Conservation (phyloP, 2,797 vertebrate species). For the Dryobates pubescens region DNA sequence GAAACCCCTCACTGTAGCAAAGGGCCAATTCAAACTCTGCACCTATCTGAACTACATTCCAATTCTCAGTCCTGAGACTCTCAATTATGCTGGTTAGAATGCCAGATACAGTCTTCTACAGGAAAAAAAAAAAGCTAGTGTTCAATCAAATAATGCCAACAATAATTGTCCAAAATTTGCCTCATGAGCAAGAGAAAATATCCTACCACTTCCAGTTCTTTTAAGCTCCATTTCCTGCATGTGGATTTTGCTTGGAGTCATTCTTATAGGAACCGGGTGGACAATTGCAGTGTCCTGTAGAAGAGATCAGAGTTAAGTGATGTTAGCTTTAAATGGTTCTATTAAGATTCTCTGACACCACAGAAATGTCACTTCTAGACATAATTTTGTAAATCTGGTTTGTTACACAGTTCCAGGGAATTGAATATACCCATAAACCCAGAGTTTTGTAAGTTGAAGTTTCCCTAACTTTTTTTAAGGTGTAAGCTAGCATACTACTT, state of each 20-base stretch:
- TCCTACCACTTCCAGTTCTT: slow-evolving; percentile 92
- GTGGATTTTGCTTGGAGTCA: slow-evolving; percentile 99
- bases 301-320: slow-evolving; percentile 15
- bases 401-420: not conserved
- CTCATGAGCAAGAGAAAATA: not conserved
- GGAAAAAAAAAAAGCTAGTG: not conserved
- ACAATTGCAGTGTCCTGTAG: slow-evolving; percentile 97
- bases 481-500: not conserved
- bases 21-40: not conserved
- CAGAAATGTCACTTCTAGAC: not conserved
- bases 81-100: not conserved
- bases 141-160: not conserved
- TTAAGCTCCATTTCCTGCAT: slow-evolving; percentile 99
- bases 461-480: not conserved
- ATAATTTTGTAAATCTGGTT: not conserved
- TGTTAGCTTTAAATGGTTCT: not conserved
- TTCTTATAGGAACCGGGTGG: slow-evolving; percentile 96
- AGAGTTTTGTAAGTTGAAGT: not conserved
- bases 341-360: not conserved
- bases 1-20: not conserved
- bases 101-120: not conserved
- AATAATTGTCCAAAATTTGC: not conserved
- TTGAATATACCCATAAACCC: not conserved
- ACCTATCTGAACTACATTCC: not conserved
- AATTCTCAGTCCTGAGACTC: not conserved